Base-by-base conservation (phyloP, 2,888 invertebrate genomes). In the Pristionchus arcanus region DNA sequence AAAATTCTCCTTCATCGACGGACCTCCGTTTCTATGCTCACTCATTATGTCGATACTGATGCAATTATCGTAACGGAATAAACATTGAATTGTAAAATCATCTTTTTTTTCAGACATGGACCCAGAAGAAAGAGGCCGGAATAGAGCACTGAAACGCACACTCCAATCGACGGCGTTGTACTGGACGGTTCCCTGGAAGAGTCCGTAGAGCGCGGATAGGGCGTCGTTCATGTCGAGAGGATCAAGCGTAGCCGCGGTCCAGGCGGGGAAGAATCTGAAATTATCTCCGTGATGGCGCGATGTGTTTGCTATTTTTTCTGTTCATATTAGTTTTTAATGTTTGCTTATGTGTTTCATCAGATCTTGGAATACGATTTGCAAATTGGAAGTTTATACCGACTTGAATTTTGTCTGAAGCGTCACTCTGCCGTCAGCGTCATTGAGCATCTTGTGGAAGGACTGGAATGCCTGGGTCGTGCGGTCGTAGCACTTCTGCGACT, bases 141-240 rank as follows among this genome's bases (percentile, higher is more conserved):
- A 42, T 42, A 42, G 42, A 42, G 42, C 9, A 42, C 9, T 3
- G 42, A 9, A 42, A 42, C 66, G 63, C 2, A 87, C 87, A 49
- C 31, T 68, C 49, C 34, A 97, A 59, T 98, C 96, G 95, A 98
- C 98, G 95, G 97, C 97, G 95, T 98, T 98, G 95, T 98, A 98
- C 94, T 98, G 98, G 0, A 98, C 98, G 66, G 98, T 96, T 66
- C 97, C 97, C 86, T 98, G 98, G 95, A 98, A 97, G 95, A 97
- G 97, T 84, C 97, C 97, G 0, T 98, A 97, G 59, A 98, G 74
- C 0, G 31, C 95, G 1, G 71, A 49, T 28, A 87, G 42, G 49
- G 49, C 71, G 25, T 68, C 31, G 49, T 71, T 31, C 34, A 87
- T 21, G 34, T 74, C 55, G 19, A 55, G 34, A 7, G 42, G 68